Percentiles rank a stretch among this genome's conserved stretches.
Conservation (phyloP, 2,797 vertebrate species). For the Semotilus atromaculatus region DNA sequence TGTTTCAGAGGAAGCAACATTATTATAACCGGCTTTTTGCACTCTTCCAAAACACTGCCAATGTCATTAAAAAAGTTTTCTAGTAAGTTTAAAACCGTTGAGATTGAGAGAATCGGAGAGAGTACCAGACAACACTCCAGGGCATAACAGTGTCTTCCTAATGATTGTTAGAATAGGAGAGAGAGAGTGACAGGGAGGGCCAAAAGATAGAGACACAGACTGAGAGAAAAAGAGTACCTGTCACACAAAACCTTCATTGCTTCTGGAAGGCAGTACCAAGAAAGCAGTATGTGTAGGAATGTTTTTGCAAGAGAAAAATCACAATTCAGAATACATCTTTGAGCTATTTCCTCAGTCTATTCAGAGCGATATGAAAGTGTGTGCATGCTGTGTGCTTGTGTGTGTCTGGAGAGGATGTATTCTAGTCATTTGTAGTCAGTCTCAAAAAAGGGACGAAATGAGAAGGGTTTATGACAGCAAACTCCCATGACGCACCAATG, state of each 20-base stretch:
- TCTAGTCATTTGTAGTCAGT: conserved; percentile 7
- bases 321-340: conserved; percentile 2
- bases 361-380: not conserved
- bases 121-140: conserved; percentile 28
- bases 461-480: conserved; percentile 20
- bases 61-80: conserved; percentile 22
- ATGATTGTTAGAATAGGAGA: conserved; percentile 20
- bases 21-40: conserved; percentile 25
- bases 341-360: conserved; percentile 15
- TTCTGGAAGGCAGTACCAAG: not conserved
- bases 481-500: conserved; percentile 33
- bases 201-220: conserved; percentile 1
- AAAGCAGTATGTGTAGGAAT: conserved; percentile 18
- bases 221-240: conserved; percentile 18
- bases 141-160: conserved; percentile 39
- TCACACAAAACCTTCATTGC: not conserved
- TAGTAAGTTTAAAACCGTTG: conserved; percentile 16
- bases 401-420: not conserved
- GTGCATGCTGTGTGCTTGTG: not conserved
- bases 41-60: conserved; percentile 23
- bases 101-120: conserved; percentile 19
- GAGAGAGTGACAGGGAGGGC: conserved; percentile 21
- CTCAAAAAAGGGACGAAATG: conserved; percentile 12
- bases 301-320: conserved; percentile 13
- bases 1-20: not conserved